Evolutionary conservation across 2,888 invertebrate genomes (phyloP).

Genomic region (Drosophila longiperda): DNA sequence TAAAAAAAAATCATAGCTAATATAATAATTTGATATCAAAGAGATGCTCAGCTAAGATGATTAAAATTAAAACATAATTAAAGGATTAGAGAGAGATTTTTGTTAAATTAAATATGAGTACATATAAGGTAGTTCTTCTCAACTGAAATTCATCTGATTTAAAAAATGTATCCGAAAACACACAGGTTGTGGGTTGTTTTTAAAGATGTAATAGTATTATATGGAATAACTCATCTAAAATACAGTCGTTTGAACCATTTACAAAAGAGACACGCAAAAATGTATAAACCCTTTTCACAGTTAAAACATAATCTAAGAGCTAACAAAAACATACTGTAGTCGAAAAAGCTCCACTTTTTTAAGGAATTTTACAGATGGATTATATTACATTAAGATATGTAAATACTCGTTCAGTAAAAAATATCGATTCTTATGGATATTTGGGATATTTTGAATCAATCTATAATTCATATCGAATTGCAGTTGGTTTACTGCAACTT

Average conservation of each 20-base stretch:
- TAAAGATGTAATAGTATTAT: neutral
- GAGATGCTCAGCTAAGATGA: neutral
- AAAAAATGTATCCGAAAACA: neutral
- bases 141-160: neutral
- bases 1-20: neutral
- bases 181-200: neutral
- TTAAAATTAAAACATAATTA: neutral
- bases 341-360: neutral
- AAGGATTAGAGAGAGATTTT: neutral
- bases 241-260: neutral
- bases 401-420: neutral
- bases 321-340: neutral
- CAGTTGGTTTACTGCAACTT: neutral
- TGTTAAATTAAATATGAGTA: neutral
- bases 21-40: constrained; percentile 1
- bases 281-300: neutral
- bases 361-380: neutral
- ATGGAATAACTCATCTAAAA: neutral
- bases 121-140: neutral
- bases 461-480: neutral
- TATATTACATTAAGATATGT: neutral
- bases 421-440: neutral
- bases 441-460: no score
- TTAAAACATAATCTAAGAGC: neutral
- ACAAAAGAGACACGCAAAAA: neutral